Evolutionary conservation across 2,888 invertebrate species (phyloP).

Genomic region (Strigamia crassipes): DNA sequence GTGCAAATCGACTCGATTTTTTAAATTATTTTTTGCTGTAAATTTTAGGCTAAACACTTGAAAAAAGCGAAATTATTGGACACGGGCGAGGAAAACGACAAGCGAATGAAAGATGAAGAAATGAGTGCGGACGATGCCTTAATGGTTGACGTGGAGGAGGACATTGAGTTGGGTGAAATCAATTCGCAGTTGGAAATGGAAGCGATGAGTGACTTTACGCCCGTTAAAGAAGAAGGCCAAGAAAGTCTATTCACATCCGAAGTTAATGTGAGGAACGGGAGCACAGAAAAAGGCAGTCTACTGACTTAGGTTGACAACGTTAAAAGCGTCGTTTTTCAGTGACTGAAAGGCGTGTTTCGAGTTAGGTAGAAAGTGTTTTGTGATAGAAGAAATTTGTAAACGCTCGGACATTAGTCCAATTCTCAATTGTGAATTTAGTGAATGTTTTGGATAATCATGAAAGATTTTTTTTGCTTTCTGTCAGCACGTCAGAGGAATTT

Average conservation of each 20-base stretch:
- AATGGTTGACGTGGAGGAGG: background rate
- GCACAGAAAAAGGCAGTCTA: background rate
- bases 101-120: background rate
- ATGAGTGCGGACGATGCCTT: background rate
- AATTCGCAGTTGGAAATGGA: background rate
- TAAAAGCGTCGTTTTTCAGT: background rate
- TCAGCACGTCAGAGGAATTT: background rate
- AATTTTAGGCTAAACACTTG: background rate
- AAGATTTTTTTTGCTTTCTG: background rate
- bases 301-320: background rate
- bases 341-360: background rate
- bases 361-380: conserved; percentile 16
- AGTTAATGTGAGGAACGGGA: background rate
- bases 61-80: background rate
- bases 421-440: conserved; percentile 30
- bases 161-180: background rate
- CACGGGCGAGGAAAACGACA: background rate
- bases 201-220: background rate
- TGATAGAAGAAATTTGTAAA: conserved; percentile 16
- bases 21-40: background rate
- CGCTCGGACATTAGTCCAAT: conserved; percentile 6
- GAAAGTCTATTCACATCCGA: background rate
- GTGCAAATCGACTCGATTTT: no score
- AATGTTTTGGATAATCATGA: conserved; percentile 25
- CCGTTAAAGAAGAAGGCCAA: background rate